A percentile compares a stretch with the other conserved stretches of the same genome.
Evolutionary conservation across 2,797 vertebrate genomes (phyloP).

Genomic region (Anas bahamensis): DNA sequence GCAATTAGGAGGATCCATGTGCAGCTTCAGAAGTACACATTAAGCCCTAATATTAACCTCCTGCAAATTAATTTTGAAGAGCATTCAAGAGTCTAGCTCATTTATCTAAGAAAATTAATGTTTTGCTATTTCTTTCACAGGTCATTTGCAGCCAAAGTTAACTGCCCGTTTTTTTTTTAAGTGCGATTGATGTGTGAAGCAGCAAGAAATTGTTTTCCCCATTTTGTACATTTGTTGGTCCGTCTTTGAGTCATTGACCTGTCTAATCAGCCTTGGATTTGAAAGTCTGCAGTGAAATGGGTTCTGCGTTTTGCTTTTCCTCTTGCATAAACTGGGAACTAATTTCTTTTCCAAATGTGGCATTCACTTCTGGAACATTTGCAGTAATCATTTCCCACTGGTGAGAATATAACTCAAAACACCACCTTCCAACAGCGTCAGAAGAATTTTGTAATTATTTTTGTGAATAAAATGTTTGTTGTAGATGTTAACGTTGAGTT

Average conservation of each 20-base stretch:
- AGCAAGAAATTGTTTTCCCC: background rate
- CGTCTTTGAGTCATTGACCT: background rate
- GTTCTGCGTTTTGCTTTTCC: background rate
- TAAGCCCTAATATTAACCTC: background rate
- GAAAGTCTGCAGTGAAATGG: background rate
- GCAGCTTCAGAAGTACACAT: background rate
- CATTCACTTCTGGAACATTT: background rate
- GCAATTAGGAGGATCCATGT: background rate
- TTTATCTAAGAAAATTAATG: background rate
- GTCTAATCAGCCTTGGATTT: background rate
- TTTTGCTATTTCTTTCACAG: background rate
- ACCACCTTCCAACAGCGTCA: background rate
- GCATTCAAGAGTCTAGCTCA: background rate
- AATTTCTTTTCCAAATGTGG: background rate
- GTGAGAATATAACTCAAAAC: background rate
- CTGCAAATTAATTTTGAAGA: background rate
- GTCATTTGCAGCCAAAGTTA: background rate
- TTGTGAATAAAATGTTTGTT: conserved; percentile 4
- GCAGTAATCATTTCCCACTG: background rate
- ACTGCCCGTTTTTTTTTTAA: background rate
- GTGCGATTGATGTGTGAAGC: background rate
- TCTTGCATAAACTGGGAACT: background rate
- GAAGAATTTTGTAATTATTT: background rate
- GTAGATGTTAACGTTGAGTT: background rate
- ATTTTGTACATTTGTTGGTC: background rate